A percentile compares a stretch with the other conserved stretches of the same genome.
phyloP scores from a whole-genome alignment of 2,113 vertebrate genomes.

The Mystacornis crossleyi region DNA sequence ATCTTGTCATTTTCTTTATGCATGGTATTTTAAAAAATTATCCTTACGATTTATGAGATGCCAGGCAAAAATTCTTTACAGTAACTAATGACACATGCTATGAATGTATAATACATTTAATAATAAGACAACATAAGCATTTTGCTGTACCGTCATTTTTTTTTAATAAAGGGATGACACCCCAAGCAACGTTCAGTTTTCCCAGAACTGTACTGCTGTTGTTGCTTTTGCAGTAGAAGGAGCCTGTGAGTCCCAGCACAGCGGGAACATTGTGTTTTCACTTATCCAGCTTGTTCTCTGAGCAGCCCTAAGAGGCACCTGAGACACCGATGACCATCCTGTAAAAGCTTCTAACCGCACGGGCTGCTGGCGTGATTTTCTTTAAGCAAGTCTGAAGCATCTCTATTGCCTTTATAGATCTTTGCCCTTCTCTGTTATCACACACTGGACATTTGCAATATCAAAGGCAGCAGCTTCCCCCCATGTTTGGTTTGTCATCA shows the following conservation, averaged over 20 bases:
- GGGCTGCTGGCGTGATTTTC: background rate
- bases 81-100: background rate
- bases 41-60: background rate
- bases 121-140: background rate
- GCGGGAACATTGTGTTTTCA: background rate
- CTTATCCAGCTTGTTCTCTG: background rate
- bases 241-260: background rate
- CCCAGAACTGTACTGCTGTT: background rate
- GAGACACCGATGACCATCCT: background rate
- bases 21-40: background rate
- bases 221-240: background rate
- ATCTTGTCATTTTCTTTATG: slow-evolving; percentile 8
- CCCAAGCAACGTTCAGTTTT: background rate
- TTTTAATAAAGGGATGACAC: background rate
- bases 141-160: background rate
- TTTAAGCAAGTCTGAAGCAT: background rate
- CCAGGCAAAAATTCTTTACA: background rate
- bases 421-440: background rate
- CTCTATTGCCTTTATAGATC: background rate
- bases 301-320: background rate
- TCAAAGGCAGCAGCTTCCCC: background rate
- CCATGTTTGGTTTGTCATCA: fast-evolving
- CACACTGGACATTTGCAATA: background rate
- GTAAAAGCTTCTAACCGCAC: background rate
- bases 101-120: background rate